These are phyloP conservation scores for Oncorhynchus gorbuscha DNA, from an alignment of 2,113 vertebrate species.

Conservation along the genomic window DNA sequence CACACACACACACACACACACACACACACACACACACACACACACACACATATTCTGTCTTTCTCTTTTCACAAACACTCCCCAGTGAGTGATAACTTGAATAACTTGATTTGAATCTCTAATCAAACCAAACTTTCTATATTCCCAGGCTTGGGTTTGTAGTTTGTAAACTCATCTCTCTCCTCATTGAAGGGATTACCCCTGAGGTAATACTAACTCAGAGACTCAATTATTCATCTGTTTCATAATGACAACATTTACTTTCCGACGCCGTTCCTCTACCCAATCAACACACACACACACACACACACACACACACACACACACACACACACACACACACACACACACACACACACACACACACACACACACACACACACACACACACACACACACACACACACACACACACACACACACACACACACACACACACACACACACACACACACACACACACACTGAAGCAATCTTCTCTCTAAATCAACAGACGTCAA, in stretches of 20 bases:
- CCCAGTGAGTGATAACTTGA: slow-evolving; percentile 27
- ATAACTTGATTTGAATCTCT: slow-evolving; percentile 34
- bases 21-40: too few relatives aligned
- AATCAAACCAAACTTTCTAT: slow-evolving; percentile 41
- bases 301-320: slow-evolving; percentile 36
- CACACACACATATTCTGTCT: too few relatives aligned
- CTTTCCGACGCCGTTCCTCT: slow-evolving; percentile 57
- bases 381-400: too few relatives aligned
- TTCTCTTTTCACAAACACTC: slow-evolving; percentile 31
- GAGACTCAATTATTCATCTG: slow-evolving; percentile 62
- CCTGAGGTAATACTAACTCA: slow-evolving; percentile 55
- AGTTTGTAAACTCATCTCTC: slow-evolving; percentile 34
- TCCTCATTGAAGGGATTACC: slow-evolving; percentile 38
- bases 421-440: too few relatives aligned
- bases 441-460: too few relatives aligned
- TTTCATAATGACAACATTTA: slow-evolving; percentile 65
- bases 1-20: too few relatives aligned
- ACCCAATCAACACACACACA: slow-evolving; percentile 67
- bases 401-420: too few relatives aligned
- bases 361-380: too few relatives aligned
- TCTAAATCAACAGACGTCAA: too few relatives aligned
- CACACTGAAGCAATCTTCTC: too few relatives aligned
- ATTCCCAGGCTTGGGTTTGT: slow-evolving; percentile 20
- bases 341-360: accelerated
- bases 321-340: too few relatives aligned